Base-by-base conservation (phyloP, 2,888 invertebrate species). In the Imbricaverruca yamaguchii region DNA sequence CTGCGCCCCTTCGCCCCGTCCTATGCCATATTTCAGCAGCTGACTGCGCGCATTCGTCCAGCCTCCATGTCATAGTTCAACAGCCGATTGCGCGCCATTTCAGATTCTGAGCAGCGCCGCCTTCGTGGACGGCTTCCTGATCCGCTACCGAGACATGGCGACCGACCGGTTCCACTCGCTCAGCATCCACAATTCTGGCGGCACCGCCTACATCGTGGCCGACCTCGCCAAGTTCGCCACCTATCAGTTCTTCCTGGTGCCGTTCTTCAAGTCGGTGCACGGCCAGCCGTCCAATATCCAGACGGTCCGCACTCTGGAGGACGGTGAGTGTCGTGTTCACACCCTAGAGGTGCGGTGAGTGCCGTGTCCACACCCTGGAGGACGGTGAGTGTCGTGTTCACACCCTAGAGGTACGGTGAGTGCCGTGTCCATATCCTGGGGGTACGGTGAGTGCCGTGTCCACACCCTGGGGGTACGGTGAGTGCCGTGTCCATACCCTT, bases 281-380 rank as follows among this genome's bases (percentile, higher is more conserved):
- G 97, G 97, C 10, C 94, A 94, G 86, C 96, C 97, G 78, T 96
- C 96, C 82, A 98, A 97, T 88, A 93, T 95, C 65, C 92, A 93
- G 87, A 90, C 92, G 80, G 93, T 93, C 77, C 92, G 92, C 84
- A 97, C 97, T 11, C 90, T 93, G 83, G 96, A 97, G 89, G 97
- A 96, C 87, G 91, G 89, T 89, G 85, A 87, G 87, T 86, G 55
- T 21, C 11, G 12, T 59, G 59, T 59, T 1, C 59, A 7, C 59
- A 59, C 59, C 15, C 59, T 59, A 7, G 59, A 59, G 59, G 59
- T n/a, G 7, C 15, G 59, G 59, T 59, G 59, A 59, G 59, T 59
- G 59, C 11, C 11, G 12, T 59, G 59, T 59, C 12, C 59, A 7
- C 59, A 59, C 59, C 15, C 59, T 7, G 59, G 59, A 59, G 59